These are phyloP conservation scores for Champsocephalus esox DNA, from an alignment of 2,797 vertebrate species.

Conservation along the genomic window DNA sequence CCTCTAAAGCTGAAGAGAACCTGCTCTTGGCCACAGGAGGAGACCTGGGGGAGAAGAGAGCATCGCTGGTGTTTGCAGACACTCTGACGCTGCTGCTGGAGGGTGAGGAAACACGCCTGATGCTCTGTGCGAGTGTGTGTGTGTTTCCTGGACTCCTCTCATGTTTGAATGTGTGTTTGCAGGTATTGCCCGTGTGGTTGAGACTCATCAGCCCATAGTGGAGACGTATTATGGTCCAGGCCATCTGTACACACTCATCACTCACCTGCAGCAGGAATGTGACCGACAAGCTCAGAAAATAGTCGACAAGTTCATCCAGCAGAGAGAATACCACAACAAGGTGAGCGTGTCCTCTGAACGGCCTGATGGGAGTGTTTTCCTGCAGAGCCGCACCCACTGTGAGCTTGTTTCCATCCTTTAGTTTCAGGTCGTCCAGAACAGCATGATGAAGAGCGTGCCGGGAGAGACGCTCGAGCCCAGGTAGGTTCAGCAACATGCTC, in stretches of 20 bases:
- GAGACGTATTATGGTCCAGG: conserved; percentile 98
- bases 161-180: conserved; percentile 16
- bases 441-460: conserved; percentile 92
- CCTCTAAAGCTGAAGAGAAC: conserved; percentile 95
- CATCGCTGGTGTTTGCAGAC: conserved; percentile 93
- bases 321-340: conserved; percentile 95
- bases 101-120: conserved; percentile 79
- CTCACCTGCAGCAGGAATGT: conserved; percentile 94
- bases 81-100: conserved; percentile 95
- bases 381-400: not conserved
- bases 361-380: not conserved
- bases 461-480: conserved; percentile 94
- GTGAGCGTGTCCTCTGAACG: conserved; percentile 66
- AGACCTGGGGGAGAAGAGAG: conserved; percentile 92
- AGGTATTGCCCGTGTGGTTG: conserved; percentile 96
- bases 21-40: conserved; percentile 90
- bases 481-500: conserved; percentile 70
- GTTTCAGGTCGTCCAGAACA: conserved; percentile 96
- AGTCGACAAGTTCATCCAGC: conserved; percentile 94
- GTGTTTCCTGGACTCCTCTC: not conserved
- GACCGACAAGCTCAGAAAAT: conserved; percentile 95
- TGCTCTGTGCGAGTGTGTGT: not conserved
- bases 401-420: conserved; percentile 68
- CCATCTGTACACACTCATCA: conserved; percentile 92
- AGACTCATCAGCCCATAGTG: conserved; percentile 97